phyloP scores from a whole-genome alignment of 2,797 vertebrate genomes.

The Megaceryle alcyon region DNA sequence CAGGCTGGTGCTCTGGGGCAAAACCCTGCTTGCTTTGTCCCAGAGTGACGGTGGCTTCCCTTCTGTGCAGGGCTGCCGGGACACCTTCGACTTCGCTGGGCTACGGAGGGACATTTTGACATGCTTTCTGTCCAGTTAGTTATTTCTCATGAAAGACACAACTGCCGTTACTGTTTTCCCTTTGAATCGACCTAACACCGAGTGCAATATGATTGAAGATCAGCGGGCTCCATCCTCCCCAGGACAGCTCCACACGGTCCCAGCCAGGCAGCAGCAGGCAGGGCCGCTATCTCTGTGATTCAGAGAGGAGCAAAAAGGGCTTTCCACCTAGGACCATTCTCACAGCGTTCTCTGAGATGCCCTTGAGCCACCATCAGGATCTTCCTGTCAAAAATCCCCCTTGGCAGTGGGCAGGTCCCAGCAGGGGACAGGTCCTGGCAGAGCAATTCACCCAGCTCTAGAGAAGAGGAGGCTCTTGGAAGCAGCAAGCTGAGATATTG shows the following conservation, averaged over 20 bases:
- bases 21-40: neutral
- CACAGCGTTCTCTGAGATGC: neutral
- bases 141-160: neutral
- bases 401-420: neutral
- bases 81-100: neutral
- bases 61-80: neutral
- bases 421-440: neutral
- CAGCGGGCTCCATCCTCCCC: neutral
- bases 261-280: neutral
- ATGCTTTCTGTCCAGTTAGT: neutral
- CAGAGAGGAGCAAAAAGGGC: neutral
- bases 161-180: too few relatives aligned
- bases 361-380: neutral
- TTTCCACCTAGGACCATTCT: neutral
- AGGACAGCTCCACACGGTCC: neutral
- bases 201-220: neutral
- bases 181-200: neutral
- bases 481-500: neutral
- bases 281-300: neutral
- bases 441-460: neutral
- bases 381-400: fast-evolving
- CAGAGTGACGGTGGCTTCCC: neutral
- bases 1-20: neutral
- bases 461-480: neutral
- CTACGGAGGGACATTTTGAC: neutral